These are phyloP conservation scores for Pinna nobilis DNA, from an alignment of 1,140 invertebrate species.

Conservation along the genomic window DNA sequence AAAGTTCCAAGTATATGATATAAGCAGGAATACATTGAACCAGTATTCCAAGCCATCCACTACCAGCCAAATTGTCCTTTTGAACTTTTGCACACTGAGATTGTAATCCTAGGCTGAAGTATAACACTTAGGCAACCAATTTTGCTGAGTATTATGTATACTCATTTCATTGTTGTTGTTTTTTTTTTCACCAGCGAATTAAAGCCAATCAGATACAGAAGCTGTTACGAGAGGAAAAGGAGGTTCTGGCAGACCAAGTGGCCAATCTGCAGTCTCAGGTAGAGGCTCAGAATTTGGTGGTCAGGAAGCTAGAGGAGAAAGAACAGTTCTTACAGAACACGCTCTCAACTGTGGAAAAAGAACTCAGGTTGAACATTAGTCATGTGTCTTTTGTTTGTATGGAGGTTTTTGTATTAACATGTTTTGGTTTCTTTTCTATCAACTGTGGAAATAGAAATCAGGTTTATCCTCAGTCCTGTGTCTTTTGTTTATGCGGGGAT, in stretches of 20 bases:
- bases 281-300: conserved; percentile 95
- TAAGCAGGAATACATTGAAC: no score
- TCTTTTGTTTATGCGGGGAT: no score
- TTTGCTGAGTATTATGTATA: no score
- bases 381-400: not conserved
- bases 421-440: not conserved
- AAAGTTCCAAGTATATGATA: no score
- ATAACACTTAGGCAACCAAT: no score
- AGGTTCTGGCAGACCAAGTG: conserved; percentile 91
- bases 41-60: no score
- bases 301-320: conserved; percentile 97
- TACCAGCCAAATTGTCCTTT: no score
- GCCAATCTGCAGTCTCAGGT: conserved; percentile 92
- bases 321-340: conserved; percentile 95
- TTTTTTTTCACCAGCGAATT: conserved; percentile 79
- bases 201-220: conserved; percentile 98
- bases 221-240: conserved; percentile 94
- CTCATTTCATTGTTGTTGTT: conserved; percentile 2
- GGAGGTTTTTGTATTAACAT: not conserved
- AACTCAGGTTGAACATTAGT: no score
- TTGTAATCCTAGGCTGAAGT: no score
- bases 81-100: no score
- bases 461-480: no score
- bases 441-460: not conserved
- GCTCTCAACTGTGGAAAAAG: conserved; percentile 95